phyloP scores from a whole-genome alignment of 1,140 invertebrate species.

The Meteorus sp. region DNA sequence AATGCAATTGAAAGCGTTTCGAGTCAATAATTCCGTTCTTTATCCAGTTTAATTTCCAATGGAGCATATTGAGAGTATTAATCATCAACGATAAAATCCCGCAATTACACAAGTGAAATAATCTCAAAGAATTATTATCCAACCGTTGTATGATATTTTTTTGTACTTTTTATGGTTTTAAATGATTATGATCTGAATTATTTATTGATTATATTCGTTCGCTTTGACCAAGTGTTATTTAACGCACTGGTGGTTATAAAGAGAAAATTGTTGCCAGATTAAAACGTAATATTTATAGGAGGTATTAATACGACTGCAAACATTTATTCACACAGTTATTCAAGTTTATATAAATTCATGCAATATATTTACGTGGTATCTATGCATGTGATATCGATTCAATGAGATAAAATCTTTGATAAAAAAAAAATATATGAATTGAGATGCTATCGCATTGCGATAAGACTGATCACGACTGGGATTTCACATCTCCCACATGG shows the following conservation, averaged over 20 bases:
- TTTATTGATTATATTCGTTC: not conserved
- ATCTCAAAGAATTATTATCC: not conserved
- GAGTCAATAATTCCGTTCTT: too few relatives aligned
- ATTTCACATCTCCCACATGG: not conserved
- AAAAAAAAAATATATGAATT: too few relatives aligned
- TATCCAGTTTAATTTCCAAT: not conserved
- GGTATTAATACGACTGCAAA: conserved; percentile 15
- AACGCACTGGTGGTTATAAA: conserved; percentile 6
- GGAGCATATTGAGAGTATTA: not conserved
- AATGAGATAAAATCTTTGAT: too few relatives aligned
- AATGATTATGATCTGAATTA: conserved; percentile 9
- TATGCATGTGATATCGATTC: too few relatives aligned
- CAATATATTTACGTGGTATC: too few relatives aligned
- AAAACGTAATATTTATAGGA: conserved; percentile 19
- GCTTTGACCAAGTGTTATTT: conserved; percentile 9
- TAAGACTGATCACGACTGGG: too few relatives aligned
- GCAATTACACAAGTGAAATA: conserved; percentile 4
- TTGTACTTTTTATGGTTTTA: not conserved
- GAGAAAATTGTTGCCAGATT: conserved; percentile 32
- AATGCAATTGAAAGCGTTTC: too few relatives aligned
- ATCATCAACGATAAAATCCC: not conserved
- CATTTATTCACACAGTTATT: too few relatives aligned
- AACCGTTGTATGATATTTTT: not conserved
- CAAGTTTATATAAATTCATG: too few relatives aligned
- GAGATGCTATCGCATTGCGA: too few relatives aligned